Conservation (phyloP, 2,888 invertebrate species). For the Crocallis elinguaria region DNA sequence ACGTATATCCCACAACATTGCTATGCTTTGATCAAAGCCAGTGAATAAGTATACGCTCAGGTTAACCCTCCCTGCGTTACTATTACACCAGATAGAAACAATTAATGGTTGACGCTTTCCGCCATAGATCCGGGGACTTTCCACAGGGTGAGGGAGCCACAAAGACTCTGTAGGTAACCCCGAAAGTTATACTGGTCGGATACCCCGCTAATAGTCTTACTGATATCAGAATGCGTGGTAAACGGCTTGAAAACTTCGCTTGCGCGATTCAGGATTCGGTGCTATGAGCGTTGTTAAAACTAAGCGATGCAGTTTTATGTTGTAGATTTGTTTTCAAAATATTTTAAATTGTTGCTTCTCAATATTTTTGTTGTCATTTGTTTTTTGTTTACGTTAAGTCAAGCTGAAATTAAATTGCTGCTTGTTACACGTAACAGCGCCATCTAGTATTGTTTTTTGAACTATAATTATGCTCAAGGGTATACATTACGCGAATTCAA, state of each 20-base stretch:
- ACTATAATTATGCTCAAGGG: no score
- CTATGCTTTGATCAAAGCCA: slow-evolving; percentile 83
- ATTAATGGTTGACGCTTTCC: slow-evolving; percentile 76
- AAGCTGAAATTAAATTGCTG: background rate
- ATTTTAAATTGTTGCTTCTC: background rate
- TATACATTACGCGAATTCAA: no score
- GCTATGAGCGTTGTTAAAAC: background rate
- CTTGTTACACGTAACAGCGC: slow-evolving; percentile 39
- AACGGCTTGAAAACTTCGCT: slow-evolving; percentile 44
- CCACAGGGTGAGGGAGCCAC: slow-evolving; percentile 77
- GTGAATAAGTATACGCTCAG: slow-evolving; percentile 55
- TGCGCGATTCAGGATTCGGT: slow-evolving; percentile 54
- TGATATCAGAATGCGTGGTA: background rate
- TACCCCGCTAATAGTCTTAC: slow-evolving; percentile 41
- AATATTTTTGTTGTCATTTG: background rate
- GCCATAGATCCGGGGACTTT: slow-evolving; percentile 84
- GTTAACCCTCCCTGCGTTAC: slow-evolving; percentile 68
- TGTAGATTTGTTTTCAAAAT: background rate
- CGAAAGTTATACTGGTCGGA: slow-evolving; percentile 78
- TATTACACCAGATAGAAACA: slow-evolving; percentile 54
- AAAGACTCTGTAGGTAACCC: slow-evolving; percentile 72
- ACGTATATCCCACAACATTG: slow-evolving; percentile 64
- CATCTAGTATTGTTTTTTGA: slow-evolving; percentile 49
- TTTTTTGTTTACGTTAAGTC: background rate
- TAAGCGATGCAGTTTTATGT: background rate